These are phyloP conservation scores for Sinocyclocheilus anshuiensis DNA, from an alignment of 2,113 vertebrate species.

Conservation along the genomic window DNA sequence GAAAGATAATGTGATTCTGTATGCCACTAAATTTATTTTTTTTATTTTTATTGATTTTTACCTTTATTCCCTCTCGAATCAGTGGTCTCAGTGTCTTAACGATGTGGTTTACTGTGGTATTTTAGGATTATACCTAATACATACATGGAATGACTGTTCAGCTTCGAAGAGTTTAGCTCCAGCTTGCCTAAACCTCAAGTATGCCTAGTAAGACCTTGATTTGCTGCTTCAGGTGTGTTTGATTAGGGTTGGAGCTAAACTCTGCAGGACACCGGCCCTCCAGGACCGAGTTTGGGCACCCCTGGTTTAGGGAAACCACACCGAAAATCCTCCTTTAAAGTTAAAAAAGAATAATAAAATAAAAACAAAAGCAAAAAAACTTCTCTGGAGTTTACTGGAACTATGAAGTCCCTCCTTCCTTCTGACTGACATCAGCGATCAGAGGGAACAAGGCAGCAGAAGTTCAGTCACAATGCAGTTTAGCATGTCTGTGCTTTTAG, in stretches of 20 bases:
- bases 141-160: background rate
- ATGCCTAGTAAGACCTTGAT: too few relatives aligned
- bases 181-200: too few relatives aligned
- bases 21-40: background rate
- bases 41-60: too few relatives aligned
- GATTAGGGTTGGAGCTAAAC: too few relatives aligned
- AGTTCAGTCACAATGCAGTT: constrained; percentile 38
- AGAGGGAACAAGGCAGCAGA: constrained; percentile 58
- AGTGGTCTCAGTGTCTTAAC: constrained; percentile 27
- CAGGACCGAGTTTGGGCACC: too few relatives aligned
- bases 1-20: background rate
- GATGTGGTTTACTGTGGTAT: constrained; percentile 3
- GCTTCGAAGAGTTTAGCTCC: too few relatives aligned
- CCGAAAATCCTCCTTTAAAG: background rate
- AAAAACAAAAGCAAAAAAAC: background rate
- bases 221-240: too few relatives aligned
- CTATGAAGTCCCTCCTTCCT: background rate
- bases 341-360: background rate
- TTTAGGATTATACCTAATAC: background rate
- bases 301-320: background rate
- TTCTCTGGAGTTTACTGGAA: constrained; percentile 5
- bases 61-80: background rate
- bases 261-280: too few relatives aligned
- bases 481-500: background rate
- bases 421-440: constrained; percentile 10